These are phyloP conservation scores for Tympanoctomys barrerae DNA, from an alignment of 2,797 vertebrate genomes.

Conservation along the genomic window DNA sequence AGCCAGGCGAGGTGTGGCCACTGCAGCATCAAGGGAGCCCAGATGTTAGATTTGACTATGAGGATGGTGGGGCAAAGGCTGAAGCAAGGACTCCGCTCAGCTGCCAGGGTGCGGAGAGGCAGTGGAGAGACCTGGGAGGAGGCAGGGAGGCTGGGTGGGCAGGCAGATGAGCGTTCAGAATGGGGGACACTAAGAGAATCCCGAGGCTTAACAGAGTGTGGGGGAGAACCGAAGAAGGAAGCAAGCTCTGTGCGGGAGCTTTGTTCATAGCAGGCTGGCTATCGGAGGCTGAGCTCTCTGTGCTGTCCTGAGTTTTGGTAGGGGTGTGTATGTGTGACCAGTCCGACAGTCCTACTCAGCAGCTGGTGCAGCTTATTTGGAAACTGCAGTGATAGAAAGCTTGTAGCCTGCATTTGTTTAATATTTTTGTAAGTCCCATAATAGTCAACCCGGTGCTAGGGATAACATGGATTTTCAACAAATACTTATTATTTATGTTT, in stretches of 20 bases:
- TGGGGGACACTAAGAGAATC: background rate
- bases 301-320: background rate
- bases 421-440: background rate
- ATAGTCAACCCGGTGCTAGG: background rate
- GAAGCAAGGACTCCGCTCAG: background rate
- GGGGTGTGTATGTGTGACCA: background rate
- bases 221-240: background rate
- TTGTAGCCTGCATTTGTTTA: background rate
- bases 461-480: conserved; percentile 29
- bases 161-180: background rate
- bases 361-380: background rate
- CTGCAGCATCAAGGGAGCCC: background rate
- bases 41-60: background rate
- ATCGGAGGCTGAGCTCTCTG: background rate
- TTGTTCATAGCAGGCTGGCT: background rate
- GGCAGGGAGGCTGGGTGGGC: background rate
- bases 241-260: background rate
- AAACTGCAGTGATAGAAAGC: background rate
- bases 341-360: background rate
- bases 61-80: background rate
- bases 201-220: background rate
- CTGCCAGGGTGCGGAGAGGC: no score
- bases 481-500: conserved; percentile 37
- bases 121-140: background rate
- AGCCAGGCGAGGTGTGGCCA: background rate